Evolutionary conservation across 2,888 invertebrate species (phyloP), one percentile per base, ranked within the genome.

Genomic region (Microdon myrmicae): DNA sequence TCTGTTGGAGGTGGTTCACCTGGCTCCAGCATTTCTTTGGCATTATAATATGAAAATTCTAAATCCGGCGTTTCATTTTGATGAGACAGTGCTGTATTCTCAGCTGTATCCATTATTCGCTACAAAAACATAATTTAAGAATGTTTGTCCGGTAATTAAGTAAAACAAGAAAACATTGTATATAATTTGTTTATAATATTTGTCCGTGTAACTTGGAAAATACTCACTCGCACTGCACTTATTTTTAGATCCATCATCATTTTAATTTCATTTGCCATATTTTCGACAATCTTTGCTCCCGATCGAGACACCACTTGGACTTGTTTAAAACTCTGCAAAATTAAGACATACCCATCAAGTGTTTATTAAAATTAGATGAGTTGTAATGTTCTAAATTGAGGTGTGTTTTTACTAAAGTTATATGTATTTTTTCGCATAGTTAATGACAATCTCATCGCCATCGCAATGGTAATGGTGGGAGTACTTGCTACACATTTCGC

Each of bases 221-320:
- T 47, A 76, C 76, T 79, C 81, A 90, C 89, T 82, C 87, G 86
- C 19, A 95, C 91, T 6, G 94, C 93, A 69, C 90, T 89, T 64
- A 92, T 90, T 83, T 94, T 94, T 28, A 90, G 85, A 68, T 90
- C 90, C 88, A 94, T 90, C 90, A 94, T 93, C 44, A 86, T 87
- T 73, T 90, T 88, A 55, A 96, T 90, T 71, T 92, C 90, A 68
- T 88, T 87, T 6, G 90, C 88, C 82, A 94, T 92, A 67, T 90
- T 90, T 71, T 88, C 87, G 19, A 93, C 88, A 74, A 95, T 82
- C 72, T 87, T 85, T 70, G 85, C 85, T 3, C 94, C 92, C 76
- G 91, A 89, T 74, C 90, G 85, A 26, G 87, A 82, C 69, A 87
- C 86, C 37, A 93, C 86, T 74, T 86, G 86, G 9, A 89, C 90